phyloP scores from a whole-genome alignment of 1,140 invertebrate genomes.

The Meteorus sp. region DNA sequence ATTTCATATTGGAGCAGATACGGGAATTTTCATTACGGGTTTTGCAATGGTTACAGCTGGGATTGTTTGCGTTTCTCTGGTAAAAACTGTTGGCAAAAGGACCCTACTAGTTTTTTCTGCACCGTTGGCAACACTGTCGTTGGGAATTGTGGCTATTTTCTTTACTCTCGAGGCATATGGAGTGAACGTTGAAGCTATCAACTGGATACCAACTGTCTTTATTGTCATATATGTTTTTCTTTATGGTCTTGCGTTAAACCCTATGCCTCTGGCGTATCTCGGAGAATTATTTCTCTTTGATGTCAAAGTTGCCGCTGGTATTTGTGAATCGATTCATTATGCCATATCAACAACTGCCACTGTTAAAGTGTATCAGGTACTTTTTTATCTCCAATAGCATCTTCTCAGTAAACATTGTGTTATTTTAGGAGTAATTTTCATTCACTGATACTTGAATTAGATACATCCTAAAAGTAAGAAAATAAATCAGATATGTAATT shows the following conservation, averaged over 20 bases:
- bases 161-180: slow-evolving; percentile 63
- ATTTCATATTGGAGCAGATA: slow-evolving; percentile 64
- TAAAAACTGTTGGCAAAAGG: slow-evolving; percentile 76
- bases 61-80: slow-evolving; percentile 66
- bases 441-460: not conserved
- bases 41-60: slow-evolving; percentile 77
- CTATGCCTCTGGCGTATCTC: slow-evolving; percentile 52
- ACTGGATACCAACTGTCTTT: slow-evolving; percentile 46
- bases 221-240: slow-evolving; percentile 49
- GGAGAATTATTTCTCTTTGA: slow-evolving; percentile 57
- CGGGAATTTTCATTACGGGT: slow-evolving; percentile 80
- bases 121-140: slow-evolving; percentile 65
- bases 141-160: slow-evolving; percentile 67
- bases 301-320: slow-evolving; percentile 53
- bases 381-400: too few relatives aligned
- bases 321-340: slow-evolving; percentile 51
- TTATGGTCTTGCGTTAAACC: slow-evolving; percentile 53
- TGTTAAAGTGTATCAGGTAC: slow-evolving; percentile 56
- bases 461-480: not conserved
- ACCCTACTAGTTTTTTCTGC: slow-evolving; percentile 71
- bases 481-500: slow-evolving; percentile 5
- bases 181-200: slow-evolving; percentile 50
- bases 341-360: slow-evolving; percentile 45
- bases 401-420: not conserved
- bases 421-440: too few relatives aligned